Evolutionary conservation across 2,113 vertebrate genomes (phyloP), one percentile per base, ranked within the genome.

Genomic region (human (Homo sapiens)): DNA sequence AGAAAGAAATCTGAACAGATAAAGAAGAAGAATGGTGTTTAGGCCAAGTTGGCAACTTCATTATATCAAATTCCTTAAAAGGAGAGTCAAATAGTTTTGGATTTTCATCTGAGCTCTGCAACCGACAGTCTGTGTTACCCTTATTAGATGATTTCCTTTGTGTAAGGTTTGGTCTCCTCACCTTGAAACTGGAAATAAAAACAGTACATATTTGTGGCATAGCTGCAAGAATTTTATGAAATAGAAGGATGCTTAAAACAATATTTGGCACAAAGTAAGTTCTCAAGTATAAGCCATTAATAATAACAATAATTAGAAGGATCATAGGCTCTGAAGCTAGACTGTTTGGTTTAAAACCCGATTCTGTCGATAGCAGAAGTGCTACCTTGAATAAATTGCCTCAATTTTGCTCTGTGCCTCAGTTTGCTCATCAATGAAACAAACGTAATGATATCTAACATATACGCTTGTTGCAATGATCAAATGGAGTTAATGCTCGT

Each of bases 311-410:
- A n/a, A 70, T 59, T 68, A 48, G 32, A 89, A 57, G 1, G 1
- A 43, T n/a, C 61, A 25, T 27, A 20, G n/a, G 3, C 20, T 70
- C 27, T n/a, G 32, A 64, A 55, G 16, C 11, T 55, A 52, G 17
- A 11, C 50, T 52, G 1, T 4, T 57, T 57, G 18, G 3, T 25
- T 52, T 30, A 25, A 68, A 59, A 87, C 5, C 2, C 40, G 81
- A 18, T 68, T 25, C 13, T 14, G 4, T 2, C 4, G 30, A 2
- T 17, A 32, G 1, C 1, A 48, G 20, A 50, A n/a, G 0, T 7
- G 6, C n/a, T 48, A 32, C 7, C 1, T 78, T 2, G 27, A 1
- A 10, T 13, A 23, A 32, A 12, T 10, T 9, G 32, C 30, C 3
- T 59, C n/a, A 64, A 35, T 66, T 66, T 61, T 55, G 17, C 17